Conservation (phyloP, 2,113 vertebrate genomes). For the Dipodomys spectabilis region DNA sequence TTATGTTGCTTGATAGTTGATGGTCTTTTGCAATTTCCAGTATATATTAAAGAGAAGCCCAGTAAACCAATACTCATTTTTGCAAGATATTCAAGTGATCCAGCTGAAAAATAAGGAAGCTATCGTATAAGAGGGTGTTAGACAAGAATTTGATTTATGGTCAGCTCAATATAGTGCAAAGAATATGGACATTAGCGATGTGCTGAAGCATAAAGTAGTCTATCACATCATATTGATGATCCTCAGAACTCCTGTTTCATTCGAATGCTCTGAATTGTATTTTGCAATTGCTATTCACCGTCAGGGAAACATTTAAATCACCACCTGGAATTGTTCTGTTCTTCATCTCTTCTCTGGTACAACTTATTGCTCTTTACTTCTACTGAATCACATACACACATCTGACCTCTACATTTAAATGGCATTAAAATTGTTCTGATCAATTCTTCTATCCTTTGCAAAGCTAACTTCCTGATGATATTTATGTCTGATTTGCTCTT, state of each 20-base stretch:
- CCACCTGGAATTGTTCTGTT: background rate
- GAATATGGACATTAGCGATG: background rate
- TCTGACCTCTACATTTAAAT: slow-evolving; percentile 8
- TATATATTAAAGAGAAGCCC: slow-evolving; percentile 14
- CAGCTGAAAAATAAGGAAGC: slow-evolving; percentile 37
- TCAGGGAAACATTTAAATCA: background rate
- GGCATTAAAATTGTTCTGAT: background rate
- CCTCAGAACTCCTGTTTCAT: background rate
- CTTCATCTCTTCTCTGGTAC: background rate
- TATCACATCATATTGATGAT: background rate
- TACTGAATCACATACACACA: background rate
- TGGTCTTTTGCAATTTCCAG: slow-evolving; percentile 49
- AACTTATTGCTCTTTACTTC: background rate
- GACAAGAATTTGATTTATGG: slow-evolving; percentile 6
- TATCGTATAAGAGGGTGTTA: slow-evolving; percentile 15
- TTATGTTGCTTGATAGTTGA: background rate
- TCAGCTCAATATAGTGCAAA: slow-evolving; percentile 22
- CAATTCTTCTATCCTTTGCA: background rate
- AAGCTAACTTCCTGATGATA: background rate
- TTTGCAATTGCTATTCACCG: background rate
- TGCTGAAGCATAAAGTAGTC: background rate
- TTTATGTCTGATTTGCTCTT: slow-evolving; percentile 33
- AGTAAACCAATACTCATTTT: slow-evolving; percentile 53
- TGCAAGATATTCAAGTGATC: slow-evolving; percentile 5
- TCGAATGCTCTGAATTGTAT: slow-evolving; percentile 12